Percentiles rank a stretch among this genome's conserved stretches.
These are phyloP conservation scores for Folsomia candida DNA, from an alignment of 2,888 invertebrate genomes.

Conservation along the genomic window DNA sequence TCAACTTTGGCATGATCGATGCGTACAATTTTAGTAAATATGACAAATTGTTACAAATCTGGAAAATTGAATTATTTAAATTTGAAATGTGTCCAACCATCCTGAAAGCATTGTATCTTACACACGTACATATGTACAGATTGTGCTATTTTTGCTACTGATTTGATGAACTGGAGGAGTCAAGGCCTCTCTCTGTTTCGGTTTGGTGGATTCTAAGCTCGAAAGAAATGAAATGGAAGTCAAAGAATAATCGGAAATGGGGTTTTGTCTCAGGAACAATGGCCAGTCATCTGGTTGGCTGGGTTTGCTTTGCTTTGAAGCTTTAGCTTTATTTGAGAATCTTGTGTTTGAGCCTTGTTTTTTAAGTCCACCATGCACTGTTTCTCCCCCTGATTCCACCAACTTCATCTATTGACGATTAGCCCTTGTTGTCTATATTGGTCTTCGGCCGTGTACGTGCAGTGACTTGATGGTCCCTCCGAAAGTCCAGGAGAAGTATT, in stretches of 20 bases:
- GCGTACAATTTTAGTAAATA: too few species aligned
- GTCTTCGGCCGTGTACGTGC: neutral
- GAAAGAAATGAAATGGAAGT: too few species aligned
- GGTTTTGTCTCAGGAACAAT: constrained; percentile 10
- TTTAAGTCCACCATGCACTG: neutral
- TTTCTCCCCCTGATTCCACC: neutral
- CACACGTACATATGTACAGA: too few species aligned
- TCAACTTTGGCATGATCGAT: too few species aligned
- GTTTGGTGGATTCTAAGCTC: too few species aligned
- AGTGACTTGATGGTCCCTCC: neutral
- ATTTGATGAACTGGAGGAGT: too few species aligned
- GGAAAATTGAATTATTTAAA: too few species aligned
- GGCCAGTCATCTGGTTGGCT: constrained; percentile 16
- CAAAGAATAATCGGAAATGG: neutral
- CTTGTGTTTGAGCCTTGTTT: neutral
- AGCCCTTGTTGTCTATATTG: neutral
- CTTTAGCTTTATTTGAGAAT: neutral
- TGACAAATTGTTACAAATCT: too few species aligned
- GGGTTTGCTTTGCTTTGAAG: neutral
- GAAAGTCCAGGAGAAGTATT: neutral
- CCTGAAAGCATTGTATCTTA: too few species aligned
- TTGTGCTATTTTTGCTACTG: too few species aligned
- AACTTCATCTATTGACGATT: neutral
- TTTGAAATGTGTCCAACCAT: too few species aligned
- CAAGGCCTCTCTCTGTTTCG: too few species aligned